Conservation (phyloP, 2,797 vertebrate species). For the Spinus pinus region DNA sequence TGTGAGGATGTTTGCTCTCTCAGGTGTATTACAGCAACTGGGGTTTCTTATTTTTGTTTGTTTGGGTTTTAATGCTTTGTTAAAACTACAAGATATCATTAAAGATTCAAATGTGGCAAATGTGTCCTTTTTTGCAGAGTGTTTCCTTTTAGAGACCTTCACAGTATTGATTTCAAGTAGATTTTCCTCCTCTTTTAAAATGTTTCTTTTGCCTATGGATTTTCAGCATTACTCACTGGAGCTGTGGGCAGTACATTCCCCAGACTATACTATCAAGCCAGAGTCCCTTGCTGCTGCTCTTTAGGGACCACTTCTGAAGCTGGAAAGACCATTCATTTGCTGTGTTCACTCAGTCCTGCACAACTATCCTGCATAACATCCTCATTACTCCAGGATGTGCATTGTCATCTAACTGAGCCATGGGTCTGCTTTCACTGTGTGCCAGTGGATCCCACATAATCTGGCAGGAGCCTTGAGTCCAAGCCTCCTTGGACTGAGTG, state of each 20-base stretch:
- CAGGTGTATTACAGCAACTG: slow-evolving; percentile 36
- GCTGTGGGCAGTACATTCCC: background rate
- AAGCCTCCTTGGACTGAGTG: background rate
- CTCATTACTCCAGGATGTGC: background rate
- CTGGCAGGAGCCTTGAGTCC: background rate
- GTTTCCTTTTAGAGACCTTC: slow-evolving; percentile 43
- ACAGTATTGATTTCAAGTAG: slow-evolving; percentile 10
- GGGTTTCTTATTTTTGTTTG: background rate
- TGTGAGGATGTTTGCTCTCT: slow-evolving; percentile 58
- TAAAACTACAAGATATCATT: slow-evolving; percentile 50
- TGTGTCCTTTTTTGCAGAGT: slow-evolving; percentile 18
- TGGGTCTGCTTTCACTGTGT: background rate
- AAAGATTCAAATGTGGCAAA: slow-evolving; percentile 55
- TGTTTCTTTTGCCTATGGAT: slow-evolving; percentile 33
- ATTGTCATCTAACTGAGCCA: background rate
- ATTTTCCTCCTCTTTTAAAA: slow-evolving; percentile 47
- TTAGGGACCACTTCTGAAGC: slow-evolving; percentile 3
- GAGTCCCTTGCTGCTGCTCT: slow-evolving; percentile 7
- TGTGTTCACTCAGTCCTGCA: background rate
- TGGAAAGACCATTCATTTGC: background rate
- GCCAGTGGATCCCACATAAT: background rate
- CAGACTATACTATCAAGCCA: background rate
- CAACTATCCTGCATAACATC: background rate
- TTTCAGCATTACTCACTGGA: slow-evolving; percentile 25
- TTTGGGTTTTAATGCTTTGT: background rate